Evolutionary conservation across 2,888 invertebrate species (phyloP), one percentile per base, ranked within the genome.

Genomic region (Monochamus alternatus): DNA sequence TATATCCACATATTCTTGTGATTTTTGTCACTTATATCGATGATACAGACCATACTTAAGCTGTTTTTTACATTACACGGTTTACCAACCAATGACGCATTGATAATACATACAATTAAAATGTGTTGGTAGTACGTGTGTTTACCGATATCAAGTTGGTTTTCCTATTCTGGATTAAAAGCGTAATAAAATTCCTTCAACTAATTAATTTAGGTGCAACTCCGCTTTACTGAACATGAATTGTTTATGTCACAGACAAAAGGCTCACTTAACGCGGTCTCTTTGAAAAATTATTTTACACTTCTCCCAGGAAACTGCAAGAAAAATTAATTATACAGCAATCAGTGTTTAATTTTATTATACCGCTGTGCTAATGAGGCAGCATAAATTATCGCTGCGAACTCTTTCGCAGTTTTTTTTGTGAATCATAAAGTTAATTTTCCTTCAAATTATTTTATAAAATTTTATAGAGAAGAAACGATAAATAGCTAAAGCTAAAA

Each of bases 361-460:
- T 14, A 22, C 22, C n/a, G n/a, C 14, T 55, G 55, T n/a, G n/a
- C 14, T 55, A 55, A 55, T 55, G 55, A 55, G n/a, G 55, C 55
- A 8, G 22, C n/a, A 55, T 55, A 55, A 55, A 55, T 55, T 55
- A 55, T 14, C n/a, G 10, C 22, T 55, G n/a, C n/a, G 3, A 22
- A 12, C 22, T 55, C 22, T 55, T 14, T 22, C 22, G 7, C 55
- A 55, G n/a, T 3, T 22, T 5, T 55, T 55, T 55, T n/a, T 55
- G 47, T 47, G 47, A 5, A 9, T 47, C 9, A 9, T 47, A 12
- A 47, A 9, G 2, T 3, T 47, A 12, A 47, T 3, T 47, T 47
- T 47, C 3, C 10, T 47, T 10, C 3, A 12, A 47, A 47, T 47
- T 2, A 12, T 47, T 47, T 47, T 47, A 12, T 3, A 47, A 47